Base-by-base conservation (phyloP, 92 coral and sea anemone species). In the Epizoanthus fatuus region DNA sequence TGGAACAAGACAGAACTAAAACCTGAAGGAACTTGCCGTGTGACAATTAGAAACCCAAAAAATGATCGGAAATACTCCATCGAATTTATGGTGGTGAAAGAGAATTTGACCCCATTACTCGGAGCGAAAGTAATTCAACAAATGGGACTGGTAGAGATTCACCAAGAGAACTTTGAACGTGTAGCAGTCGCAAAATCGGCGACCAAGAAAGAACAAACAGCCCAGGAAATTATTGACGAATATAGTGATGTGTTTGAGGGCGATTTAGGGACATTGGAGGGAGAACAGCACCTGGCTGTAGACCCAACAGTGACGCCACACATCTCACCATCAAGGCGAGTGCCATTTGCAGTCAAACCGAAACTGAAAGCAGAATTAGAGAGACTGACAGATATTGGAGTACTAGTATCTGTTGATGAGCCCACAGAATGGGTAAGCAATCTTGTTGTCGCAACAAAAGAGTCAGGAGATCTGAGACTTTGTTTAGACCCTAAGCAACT, bases 1-100 rank as follows among this genome's bases (percentile, higher is more conserved):
- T 89, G 93, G 88, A 78, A 89, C 62, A 78, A 71, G 32, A 54
- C 89, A 11, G 84, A 90, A 57, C 35, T 90, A 10, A 90, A 90
- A 67, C 88, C 87, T 4, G 83, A 86, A 57, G 93, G 87, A 15
- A 67, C 83, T 19, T 71, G 80, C 19, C 87, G 81, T 4, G 74
- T 90, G 64, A 80, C 81, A 7, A 64, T 90, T 4, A 60, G 66
- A 69, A 90, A 90, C 67, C 93, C 87, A 9, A 90, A 73, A 51
- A 81, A 85, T 22, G 49, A 42, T 63, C 20, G 74, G 82, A 90
- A 90, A 74, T 90, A 86, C 70, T 81, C 89, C 29, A 72, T 90
- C 0, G 90, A 86, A 68, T 90, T 90, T 55, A 72, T 90, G 45
- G 25, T 22, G 25, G 25, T 22, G 25, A 22, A 22, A 22, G 25